Percentiles rank a stretch among this genome's conserved stretches.
Conservation (phyloP, 92 coral and sea anemone genomes). For the Montipora capitata region DNA sequence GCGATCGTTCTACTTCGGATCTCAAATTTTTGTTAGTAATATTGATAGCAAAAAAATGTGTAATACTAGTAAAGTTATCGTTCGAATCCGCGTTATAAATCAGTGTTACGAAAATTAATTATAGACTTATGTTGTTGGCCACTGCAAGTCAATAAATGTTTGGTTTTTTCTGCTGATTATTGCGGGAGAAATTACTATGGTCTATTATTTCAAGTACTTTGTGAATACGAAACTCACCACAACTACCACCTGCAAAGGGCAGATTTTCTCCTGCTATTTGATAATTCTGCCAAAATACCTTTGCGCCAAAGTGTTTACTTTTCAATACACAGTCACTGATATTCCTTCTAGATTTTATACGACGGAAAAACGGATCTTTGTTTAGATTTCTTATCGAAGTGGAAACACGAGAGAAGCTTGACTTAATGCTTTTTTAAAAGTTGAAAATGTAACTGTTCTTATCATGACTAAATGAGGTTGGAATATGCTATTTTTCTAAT, state of each 20-base stretch:
- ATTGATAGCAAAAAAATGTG: not conserved
- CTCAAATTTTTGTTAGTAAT: not conserved
- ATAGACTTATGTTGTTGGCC: not conserved
- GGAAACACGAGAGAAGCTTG: slow-evolving; percentile 5
- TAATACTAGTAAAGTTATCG: not conserved
- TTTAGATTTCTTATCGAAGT: not conserved
- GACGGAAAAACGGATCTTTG: not conserved
- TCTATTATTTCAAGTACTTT: no score
- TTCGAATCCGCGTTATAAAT: not conserved
- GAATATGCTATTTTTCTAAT: no score
- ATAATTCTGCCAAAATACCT: no score
- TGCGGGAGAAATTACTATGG: not conserved
- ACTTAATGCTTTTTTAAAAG: not conserved
- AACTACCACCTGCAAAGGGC: no score
- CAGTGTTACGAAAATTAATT: not conserved
- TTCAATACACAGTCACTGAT: not conserved
- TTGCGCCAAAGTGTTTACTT: no score
- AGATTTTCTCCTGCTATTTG: no score
- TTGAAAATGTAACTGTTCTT: no score
- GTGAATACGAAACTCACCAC: no score
- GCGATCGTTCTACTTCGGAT: not conserved
- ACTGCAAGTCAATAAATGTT: not conserved
- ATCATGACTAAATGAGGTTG: no score
- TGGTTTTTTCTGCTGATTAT: not conserved
- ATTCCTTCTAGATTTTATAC: not conserved